Evolutionary conservation across 30 jellyfish, hydroid and myxozoan genomes (phyloP), one percentile per base, ranked within the genome.

Genomic region (Cassiopea andromeda): DNA sequence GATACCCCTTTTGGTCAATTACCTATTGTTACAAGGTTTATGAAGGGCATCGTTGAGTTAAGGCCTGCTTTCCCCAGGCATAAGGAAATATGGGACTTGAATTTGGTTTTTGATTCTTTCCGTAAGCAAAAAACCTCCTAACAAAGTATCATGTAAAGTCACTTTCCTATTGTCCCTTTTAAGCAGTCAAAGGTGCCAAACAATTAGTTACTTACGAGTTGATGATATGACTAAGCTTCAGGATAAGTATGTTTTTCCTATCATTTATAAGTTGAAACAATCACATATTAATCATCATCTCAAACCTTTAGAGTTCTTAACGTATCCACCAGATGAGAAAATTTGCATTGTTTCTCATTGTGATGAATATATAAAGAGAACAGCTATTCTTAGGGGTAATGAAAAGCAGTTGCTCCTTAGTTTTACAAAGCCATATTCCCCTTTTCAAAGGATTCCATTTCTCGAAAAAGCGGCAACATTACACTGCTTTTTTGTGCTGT

Each of bases 11-110:
- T 87, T 19, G 95, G 95, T 8, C 72, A 76, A 48, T 60, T 44
- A 48, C 95, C 90, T 4, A 16, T 87, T 14, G 47, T 87, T 46
- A 7, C 70, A n/a, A 70, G 92, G 47, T 89, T 89, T 60, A 7
- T 89, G 83, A 69, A 81, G 54, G 96, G 96, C 17, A 49, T 71
- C 10, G 80, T 79, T 81, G 69, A 78, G 17, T 50, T 79, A 44
- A 67, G 96, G 60, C 96, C 96, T 1, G 50, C 96, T 0, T 70
- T 89, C 7, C 96, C 96, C 45, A 72, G 70, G 48, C 58, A 80
- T 19, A 80, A 45, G 1, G 17, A 43, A 45, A 81, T 80, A 1
- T 89, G 92, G 92, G 92, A 89, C 68, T 87, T 89, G 13, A 44
- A 12, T 60, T 16, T 46, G 10, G 88, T 89, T 27, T 81, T 89